phyloP scores from a whole-genome alignment of 1,140 invertebrate genomes.

The Phymastichus coffea region DNA sequence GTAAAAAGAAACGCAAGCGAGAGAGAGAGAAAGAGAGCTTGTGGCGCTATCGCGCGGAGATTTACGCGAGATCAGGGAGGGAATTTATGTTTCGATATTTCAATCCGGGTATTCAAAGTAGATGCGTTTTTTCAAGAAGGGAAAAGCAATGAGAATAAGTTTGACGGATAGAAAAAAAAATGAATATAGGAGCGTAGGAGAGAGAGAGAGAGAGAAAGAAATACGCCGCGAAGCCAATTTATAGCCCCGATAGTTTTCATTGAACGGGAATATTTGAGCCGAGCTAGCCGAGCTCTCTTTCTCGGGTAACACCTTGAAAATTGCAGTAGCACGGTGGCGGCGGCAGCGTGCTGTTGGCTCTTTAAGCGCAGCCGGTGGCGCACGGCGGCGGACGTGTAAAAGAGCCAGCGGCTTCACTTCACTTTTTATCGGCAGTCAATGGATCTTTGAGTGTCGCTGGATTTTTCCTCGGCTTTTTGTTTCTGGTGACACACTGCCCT shows the following conservation, averaged over 20 bases:
- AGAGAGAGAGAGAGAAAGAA: constrained; percentile 20
- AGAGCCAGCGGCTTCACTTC: constrained; percentile 4
- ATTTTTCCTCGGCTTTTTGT: neutral
- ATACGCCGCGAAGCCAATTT: constrained; percentile 22
- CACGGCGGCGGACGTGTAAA: no score
- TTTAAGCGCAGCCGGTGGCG: constrained; percentile 20
- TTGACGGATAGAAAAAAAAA: neutral
- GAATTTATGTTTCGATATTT: constrained; percentile 22
- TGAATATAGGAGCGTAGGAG: neutral
- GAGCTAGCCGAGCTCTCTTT: no score
- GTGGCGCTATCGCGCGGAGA: neutral
- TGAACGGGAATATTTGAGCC: constrained; percentile 33
- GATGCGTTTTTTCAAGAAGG: neutral
- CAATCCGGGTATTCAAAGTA: constrained; percentile 14
- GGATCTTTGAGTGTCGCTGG: constrained; percentile 28
- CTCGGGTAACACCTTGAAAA: constrained; percentile 32
- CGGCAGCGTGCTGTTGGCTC: no score
- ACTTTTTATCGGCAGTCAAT: constrained; percentile 37
- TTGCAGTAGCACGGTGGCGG: neutral
- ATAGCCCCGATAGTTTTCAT: constrained; percentile 31
- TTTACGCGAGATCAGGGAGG: constrained; percentile 17
- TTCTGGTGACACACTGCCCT: neutral
- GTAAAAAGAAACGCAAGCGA: neutral
- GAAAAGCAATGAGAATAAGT: constrained; percentile 1
- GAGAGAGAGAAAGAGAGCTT: neutral